Percentiles rank a stretch among this genome's conserved stretches.
Conservation (phyloP, 2,888 invertebrate genomes). For the Protonemura montana region DNA sequence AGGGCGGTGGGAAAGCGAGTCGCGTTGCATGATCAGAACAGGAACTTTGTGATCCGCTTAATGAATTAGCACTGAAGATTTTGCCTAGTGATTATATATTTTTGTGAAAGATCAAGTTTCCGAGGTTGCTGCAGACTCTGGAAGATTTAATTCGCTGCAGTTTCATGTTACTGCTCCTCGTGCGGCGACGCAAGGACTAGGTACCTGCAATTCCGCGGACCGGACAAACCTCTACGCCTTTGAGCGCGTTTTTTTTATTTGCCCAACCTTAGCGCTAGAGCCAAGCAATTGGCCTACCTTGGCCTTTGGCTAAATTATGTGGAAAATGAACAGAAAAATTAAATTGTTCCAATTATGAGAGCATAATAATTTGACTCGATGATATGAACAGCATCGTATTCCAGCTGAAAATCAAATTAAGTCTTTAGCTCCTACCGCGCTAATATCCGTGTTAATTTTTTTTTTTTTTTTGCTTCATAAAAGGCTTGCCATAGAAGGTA, state of each 20-base stretch:
- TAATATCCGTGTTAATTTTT: background rate
- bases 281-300: background rate
- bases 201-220: background rate
- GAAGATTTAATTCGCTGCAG: background rate
- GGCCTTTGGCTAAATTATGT: constrained; percentile 5
- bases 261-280: background rate
- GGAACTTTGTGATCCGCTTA: constrained; percentile 26
- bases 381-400: background rate
- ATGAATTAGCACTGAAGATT: constrained; percentile 9
- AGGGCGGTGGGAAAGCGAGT: background rate
- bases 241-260: background rate
- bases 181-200: background rate
- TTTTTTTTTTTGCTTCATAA: background rate
- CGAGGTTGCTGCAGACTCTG: background rate
- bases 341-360: constrained; percentile 1
- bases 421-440: background rate
- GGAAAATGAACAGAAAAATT: background rate
- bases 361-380: background rate
- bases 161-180: background rate
- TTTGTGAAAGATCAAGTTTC: background rate
- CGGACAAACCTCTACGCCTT: constrained; percentile 2
- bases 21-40: background rate
- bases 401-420: background rate
- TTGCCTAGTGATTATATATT: background rate
- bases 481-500: background rate